phyloP scores from a whole-genome alignment of 2,888 invertebrate species.

The Notodonta ziczac region DNA sequence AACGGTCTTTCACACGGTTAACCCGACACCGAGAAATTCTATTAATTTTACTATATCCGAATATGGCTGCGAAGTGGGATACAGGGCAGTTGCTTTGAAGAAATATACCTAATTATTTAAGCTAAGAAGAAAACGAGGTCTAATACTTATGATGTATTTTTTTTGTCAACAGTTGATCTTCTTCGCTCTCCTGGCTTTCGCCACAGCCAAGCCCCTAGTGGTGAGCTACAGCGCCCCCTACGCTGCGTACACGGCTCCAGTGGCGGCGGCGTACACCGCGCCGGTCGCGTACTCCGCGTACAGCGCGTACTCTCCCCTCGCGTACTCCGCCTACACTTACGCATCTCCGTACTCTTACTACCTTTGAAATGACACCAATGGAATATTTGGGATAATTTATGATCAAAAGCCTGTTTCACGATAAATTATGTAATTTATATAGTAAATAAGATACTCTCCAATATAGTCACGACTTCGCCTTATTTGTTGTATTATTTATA shows the following conservation, averaged over 20 bases:
- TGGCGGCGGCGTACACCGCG: constrained; percentile 59
- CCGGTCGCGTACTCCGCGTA: constrained; percentile 54
- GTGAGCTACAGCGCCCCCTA: constrained; percentile 57
- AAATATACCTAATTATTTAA: constrained; percentile 3
- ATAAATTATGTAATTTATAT: constrained; percentile 40
- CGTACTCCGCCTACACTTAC: constrained; percentile 60
- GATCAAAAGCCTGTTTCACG: constrained; percentile 3
- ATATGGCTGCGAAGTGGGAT: too few species aligned
- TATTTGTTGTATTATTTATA: constrained; percentile 9
- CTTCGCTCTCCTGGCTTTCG: constrained; percentile 80
- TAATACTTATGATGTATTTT: constrained; percentile 13
- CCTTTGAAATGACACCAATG: constrained; percentile 26
- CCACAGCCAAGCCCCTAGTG: constrained; percentile 51
- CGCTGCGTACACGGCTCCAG: constrained; percentile 57
- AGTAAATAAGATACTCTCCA: constrained; percentile 19
- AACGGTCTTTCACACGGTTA: too few species aligned
- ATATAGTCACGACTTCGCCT: constrained; percentile 29
- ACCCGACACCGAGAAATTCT: too few species aligned
- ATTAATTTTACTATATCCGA: too few species aligned
- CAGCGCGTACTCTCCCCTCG: constrained; percentile 56
- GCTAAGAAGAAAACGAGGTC: too few species aligned
- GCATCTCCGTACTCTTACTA: constrained; percentile 62
- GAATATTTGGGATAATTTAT: constrained; percentile 6
- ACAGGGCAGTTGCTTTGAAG: too few species aligned
- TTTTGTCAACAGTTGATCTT: constrained; percentile 74